Base-by-base conservation (phyloP, 2,113 vertebrate genomes). In the Fregata magnificens region DNA sequence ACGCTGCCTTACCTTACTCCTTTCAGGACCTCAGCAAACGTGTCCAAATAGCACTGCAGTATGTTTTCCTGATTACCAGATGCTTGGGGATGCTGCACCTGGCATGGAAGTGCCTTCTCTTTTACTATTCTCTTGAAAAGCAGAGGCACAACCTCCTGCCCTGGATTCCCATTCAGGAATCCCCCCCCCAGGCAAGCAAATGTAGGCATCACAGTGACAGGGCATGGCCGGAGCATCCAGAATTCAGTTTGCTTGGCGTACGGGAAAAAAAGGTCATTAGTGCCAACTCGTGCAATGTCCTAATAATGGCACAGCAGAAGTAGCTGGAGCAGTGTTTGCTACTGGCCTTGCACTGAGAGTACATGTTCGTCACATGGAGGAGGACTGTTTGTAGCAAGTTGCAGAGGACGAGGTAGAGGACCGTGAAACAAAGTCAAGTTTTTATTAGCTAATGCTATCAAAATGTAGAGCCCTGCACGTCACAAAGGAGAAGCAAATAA, bases 201-300 rank as follows among this genome's bases (percentile, higher is more conserved):
- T 4, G 1, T 1, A 72, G 63, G 19, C 17, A 29, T 69, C 26
- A 36, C 9, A 12, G 40, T 2, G 0, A 24, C 31, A n/a, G 20
- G 25, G 42, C 17, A 16, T 29, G 32, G 47, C 59, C 5, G 4
- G n/a, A 66, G 25, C 28, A 70, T 61, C 40, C 53, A 36, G 58
- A 66, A 73, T 17, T 77, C 49, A 66, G 28, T 77, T 92, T 88
- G 32, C 13, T 45, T 71, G 59, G n/a, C 25, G 10, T 7, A 32
- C 2, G 53, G 53, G 36, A 18, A 36, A n/a, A 65, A 34, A 67
- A 80, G 8, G 29, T 73, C 44, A 18, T 15, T 74, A 44, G 16
- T 71, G 38, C 26, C 16, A 59, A 4, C 16, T 32, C 36, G 11
- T 45, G 22, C 21, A n/a, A 10, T 62, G 80, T 62, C 42, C 77